Percentiles rank a stretch among this genome's conserved stretches.
Evolutionary conservation across 2,797 vertebrate genomes (phyloP).

Genomic region (Psittacula derbiana): DNA sequence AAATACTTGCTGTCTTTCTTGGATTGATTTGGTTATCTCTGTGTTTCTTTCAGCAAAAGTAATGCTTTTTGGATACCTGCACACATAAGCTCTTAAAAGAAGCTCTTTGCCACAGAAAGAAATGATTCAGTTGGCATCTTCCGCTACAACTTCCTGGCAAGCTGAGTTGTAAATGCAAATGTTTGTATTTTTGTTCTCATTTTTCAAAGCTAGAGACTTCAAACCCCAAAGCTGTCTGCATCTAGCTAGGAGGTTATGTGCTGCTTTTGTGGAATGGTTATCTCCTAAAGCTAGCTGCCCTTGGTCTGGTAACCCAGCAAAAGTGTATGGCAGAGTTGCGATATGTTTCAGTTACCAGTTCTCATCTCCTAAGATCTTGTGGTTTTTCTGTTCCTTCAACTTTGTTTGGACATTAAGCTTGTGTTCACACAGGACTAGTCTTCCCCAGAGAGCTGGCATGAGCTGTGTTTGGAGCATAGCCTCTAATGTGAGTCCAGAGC

Average conservation of each 20-base stretch:
- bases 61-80: neutral
- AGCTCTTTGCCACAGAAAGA: neutral
- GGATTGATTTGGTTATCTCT: neutral
- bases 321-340: neutral
- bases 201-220: neutral
- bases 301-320: rapidly evolving
- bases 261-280: neutral
- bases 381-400: neutral
- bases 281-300: rapidly evolving
- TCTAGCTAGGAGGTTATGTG: neutral
- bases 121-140: rapidly evolving
- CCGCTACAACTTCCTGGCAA: neutral
- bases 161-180: neutral
- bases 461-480: neutral
- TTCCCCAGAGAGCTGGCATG: neutral
- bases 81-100: neutral
- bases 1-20: constrained; percentile 2
- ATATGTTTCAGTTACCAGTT: neutral
- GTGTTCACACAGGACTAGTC: neutral
- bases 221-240: neutral
- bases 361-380: neutral
- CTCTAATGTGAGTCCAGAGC: neutral
- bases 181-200: neutral
- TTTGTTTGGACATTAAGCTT: neutral
- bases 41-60: neutral